Conservation (phyloP, 2,797 vertebrate species). For the Phrynocephalus vlangalii region DNA sequence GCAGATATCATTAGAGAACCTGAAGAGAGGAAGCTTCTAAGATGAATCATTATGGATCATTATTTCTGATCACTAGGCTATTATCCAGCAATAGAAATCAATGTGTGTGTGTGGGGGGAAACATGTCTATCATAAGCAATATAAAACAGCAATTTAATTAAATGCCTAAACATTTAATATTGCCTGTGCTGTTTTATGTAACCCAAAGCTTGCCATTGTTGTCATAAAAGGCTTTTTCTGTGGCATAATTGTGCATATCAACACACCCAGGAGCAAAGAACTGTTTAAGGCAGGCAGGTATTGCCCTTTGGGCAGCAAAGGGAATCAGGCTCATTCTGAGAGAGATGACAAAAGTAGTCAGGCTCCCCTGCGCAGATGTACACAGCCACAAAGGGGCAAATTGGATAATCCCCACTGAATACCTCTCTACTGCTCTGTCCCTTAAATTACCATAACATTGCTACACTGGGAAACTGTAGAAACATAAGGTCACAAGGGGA, state of each 20-base stretch:
- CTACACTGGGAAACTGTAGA: background rate
- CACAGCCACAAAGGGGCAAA: background rate
- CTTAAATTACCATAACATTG: background rate
- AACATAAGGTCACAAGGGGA: background rate
- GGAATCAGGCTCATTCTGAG: background rate
- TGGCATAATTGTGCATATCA: background rate
- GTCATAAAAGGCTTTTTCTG: background rate
- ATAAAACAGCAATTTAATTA: background rate
- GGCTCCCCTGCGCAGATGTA: background rate
- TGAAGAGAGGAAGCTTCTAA: background rate
- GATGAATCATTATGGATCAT: background rate
- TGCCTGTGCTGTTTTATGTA: background rate
- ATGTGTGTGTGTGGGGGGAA: too few species aligned
- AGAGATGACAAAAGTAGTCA: background rate
- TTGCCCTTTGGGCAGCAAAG: background rate
- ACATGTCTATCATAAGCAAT: background rate
- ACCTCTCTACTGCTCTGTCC: background rate
- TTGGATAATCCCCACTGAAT: background rate
- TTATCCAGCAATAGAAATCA: background rate
- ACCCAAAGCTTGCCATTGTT: background rate
- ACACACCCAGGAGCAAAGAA: background rate
- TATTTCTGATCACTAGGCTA: background rate
- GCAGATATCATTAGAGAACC: background rate
- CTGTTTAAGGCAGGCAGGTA: conserved; percentile 6
- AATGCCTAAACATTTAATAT: background rate